Conservation (phyloP, 2,113 vertebrate species). For the Scartelaos histophorus region DNA sequence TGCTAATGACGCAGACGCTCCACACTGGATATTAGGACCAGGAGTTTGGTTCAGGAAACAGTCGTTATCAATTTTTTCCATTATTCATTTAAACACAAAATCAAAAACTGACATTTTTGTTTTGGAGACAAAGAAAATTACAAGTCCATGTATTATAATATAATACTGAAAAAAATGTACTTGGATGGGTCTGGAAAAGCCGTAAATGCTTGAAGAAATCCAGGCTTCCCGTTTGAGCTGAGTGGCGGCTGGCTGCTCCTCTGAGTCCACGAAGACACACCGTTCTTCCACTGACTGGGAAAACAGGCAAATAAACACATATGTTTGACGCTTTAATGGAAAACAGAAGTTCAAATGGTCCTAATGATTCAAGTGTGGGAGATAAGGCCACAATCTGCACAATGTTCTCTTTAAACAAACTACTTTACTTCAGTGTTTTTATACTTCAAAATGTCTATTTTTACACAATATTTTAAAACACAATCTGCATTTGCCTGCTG, state of each 20-base stretch:
- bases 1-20: too few relatives aligned
- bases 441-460: not conserved
- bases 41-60: too few relatives aligned
- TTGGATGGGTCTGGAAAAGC: slow-evolving; percentile 82
- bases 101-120: too few relatives aligned
- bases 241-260: slow-evolving; percentile 65
- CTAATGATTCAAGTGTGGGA: not conserved
- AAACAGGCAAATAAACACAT: slow-evolving; percentile 1
- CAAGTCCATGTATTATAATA: not conserved
- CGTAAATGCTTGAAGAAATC: slow-evolving; percentile 79
- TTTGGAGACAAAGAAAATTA: too few relatives aligned
- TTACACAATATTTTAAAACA: not conserved
- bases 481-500: not conserved
- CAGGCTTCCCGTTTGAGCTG: slow-evolving; percentile 77
- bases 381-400: not conserved
- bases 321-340: not conserved
- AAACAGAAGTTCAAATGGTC: too few relatives aligned
- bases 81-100: too few relatives aligned
- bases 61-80: too few relatives aligned
- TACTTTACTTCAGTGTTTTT: not conserved
- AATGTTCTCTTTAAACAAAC: not conserved
- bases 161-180: slow-evolving; percentile 39
- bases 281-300: slow-evolving; percentile 77
- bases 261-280: slow-evolving; percentile 71
- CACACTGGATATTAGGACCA: too few relatives aligned